Evolutionary conservation across 2,888 invertebrate species (phyloP).

Genomic region (Ferrisia virgata): DNA sequence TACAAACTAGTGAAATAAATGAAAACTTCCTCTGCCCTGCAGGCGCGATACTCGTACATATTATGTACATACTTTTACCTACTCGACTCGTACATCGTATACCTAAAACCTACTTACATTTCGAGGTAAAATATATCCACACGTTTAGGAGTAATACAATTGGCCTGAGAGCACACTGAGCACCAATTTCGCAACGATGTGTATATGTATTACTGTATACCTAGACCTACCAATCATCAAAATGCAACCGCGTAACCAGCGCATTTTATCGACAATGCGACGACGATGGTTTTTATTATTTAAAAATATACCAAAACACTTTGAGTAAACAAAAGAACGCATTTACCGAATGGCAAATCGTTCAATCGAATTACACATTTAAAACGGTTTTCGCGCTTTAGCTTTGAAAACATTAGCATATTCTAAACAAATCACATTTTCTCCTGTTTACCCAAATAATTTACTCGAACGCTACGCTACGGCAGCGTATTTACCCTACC

Average conservation of each 20-base stretch:
- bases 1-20: not conserved
- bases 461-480: not conserved
- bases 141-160: too few relatives aligned
- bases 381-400: slow-evolving; percentile 21
- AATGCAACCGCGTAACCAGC: slow-evolving; percentile 4
- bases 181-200: not conserved
- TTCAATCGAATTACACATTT: slow-evolving; percentile 32
- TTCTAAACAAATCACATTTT: slow-evolving; percentile 26
- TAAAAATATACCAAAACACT: slow-evolving; percentile 21
- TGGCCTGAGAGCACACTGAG: not conserved
- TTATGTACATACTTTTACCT: too few relatives aligned
- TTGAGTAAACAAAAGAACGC: slow-evolving; percentile 23
- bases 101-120: too few relatives aligned
- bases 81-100: too few relatives aligned
- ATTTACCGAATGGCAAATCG: not conserved
- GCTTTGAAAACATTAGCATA: slow-evolving; percentile 14
- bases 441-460: slow-evolving; percentile 29
- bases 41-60: too few relatives aligned
- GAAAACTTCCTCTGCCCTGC: not conserved
- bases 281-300: not conserved
- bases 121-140: too few relatives aligned
- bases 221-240: not conserved
- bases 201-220: too few relatives aligned
- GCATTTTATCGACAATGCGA: not conserved
- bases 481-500: too few relatives aligned